Base-by-base conservation (phyloP, 2,113 vertebrate species). In the Cercocebus atys region DNA sequence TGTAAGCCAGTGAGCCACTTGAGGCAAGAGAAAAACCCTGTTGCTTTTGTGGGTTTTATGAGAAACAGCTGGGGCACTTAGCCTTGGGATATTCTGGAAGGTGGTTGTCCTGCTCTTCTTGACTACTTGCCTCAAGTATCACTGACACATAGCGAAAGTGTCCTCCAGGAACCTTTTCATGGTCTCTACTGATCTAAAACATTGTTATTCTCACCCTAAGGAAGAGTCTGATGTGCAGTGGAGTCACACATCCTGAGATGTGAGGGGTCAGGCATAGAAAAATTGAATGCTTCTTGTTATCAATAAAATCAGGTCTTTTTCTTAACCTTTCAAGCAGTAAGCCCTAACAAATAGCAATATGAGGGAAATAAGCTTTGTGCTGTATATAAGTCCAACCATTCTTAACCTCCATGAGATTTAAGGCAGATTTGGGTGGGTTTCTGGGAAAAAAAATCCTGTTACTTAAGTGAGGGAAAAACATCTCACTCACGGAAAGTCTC, bases 11-110 rank as follows among this genome's bases (percentile, higher is more conserved):
- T 78, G 72, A 89, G n/a, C 66, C 90, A 88, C 72, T 90, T 82
- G 78, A 96, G 68, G 55, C 40, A 30, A 96, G 93, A 97, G 84
- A 68, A 95, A 83, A 88, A 57, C 13, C 16, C 20, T 81, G 27
- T 55, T 90, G 84, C n/a, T 93, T 93, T 88, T 96, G 90, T 95
- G 73, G 38, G 1, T 78, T 97, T 96, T 92, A 80, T 85, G 86
- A 95, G 88, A 92, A 97, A 73, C 45, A 93, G 40, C 73, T 85
- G 68, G 30, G 81, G 25, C 23, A 10, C 66, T 79, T 89, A 88
- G 88, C 93, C 25, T 61, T n/a, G 75, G n/a, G 52, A 80, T 85
- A 52, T 70, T 95, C 72, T 86, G 59, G 91, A 85, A 94, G 78
- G 73, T 75, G 8, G 30, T 35, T 90, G 78, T 93, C 47, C 20